phyloP scores from a whole-genome alignment of 2,888 invertebrate species.

The Penaeus monodon region DNA sequence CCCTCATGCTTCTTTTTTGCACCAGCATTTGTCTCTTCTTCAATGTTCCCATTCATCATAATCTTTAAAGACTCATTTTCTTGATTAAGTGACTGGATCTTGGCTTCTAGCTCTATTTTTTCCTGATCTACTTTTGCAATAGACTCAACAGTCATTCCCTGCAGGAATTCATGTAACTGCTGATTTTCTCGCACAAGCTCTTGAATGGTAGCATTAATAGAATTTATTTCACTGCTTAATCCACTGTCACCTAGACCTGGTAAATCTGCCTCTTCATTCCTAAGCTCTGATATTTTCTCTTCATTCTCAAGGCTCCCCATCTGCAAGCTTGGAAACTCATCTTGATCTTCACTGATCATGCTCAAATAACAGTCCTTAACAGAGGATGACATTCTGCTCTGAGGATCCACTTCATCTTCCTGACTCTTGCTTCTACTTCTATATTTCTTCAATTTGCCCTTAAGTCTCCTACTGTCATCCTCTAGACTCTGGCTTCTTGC shows the following conservation, averaged over 20 bases:
- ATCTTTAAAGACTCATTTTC: slow-evolving; percentile 44
- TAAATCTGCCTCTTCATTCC: slow-evolving; percentile 60
- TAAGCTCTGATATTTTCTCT: slow-evolving; percentile 47
- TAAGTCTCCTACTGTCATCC: slow-evolving; percentile 35
- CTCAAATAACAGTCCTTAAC: slow-evolving; percentile 37
- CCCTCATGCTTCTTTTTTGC: background rate
- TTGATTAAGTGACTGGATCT: slow-evolving; percentile 35
- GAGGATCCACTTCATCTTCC: slow-evolving; percentile 17
- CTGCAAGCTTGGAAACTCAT: slow-evolving; percentile 53
- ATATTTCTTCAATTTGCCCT: slow-evolving; percentile 33
- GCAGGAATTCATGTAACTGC: slow-evolving; percentile 47
- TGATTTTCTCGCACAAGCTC: slow-evolving; percentile 61
- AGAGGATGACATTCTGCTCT: slow-evolving; percentile 9
- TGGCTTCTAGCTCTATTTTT: slow-evolving; percentile 47
- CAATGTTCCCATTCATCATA: slow-evolving; percentile 7
- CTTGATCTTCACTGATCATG: slow-evolving; percentile 53
- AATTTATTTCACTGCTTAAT: slow-evolving; percentile 63
- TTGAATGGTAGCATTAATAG: slow-evolving; percentile 61
- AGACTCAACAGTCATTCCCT: slow-evolving; percentile 56
- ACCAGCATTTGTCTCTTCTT: background rate
- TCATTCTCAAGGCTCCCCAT: slow-evolving; percentile 52
- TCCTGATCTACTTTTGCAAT: slow-evolving; percentile 54
- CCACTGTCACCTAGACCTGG: slow-evolving; percentile 64
- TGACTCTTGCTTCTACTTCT: slow-evolving; percentile 49
- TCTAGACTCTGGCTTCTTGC: slow-evolving; percentile 49